Percentiles rank a stretch among this genome's conserved stretches.
phyloP scores from a whole-genome alignment of 2,797 vertebrate genomes.

The Gadopsis bispinosus region DNA sequence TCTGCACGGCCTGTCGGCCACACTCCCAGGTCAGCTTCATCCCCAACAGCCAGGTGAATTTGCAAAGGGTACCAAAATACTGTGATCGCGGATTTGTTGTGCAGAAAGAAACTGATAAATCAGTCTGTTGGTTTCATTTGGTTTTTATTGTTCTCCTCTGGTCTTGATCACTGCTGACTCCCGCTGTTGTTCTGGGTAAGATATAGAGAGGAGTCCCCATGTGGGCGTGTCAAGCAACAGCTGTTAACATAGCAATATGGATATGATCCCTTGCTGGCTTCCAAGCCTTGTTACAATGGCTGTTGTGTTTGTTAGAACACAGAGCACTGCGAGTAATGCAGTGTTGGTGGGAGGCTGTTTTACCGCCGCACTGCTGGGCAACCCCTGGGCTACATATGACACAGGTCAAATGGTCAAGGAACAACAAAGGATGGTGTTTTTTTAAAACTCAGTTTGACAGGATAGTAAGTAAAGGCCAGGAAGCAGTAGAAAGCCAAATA shows the following conservation, averaged over 20 bases:
- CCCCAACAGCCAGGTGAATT: slow-evolving; percentile 24
- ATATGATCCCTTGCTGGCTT: neutral
- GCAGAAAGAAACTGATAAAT: neutral
- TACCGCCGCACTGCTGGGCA: neutral
- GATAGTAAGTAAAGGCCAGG: neutral
- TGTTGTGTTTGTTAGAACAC: neutral
- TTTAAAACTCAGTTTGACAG: neutral
- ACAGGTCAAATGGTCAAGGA: neutral
- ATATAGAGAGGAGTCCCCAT: neutral
- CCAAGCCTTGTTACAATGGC: neutral
- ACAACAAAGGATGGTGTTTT: neutral
- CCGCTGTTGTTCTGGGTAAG: neutral
- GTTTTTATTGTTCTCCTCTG: neutral
- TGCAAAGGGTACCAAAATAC: neutral
- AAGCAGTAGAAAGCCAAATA: neutral
- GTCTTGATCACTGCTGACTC: neutral
- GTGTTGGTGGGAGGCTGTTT: neutral
- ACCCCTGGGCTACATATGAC: neutral
- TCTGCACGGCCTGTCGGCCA: neutral
- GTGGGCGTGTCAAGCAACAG: neutral
- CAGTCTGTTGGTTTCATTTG: neutral
- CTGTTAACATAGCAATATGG: neutral
- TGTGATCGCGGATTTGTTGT: slow-evolving; percentile 3
- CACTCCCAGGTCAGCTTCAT: slow-evolving; percentile 22
- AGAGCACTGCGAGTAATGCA: neutral